These are phyloP conservation scores for Tricholauxania praeusta DNA, from an alignment of 2,888 invertebrate species.

Conservation along the genomic window DNA sequence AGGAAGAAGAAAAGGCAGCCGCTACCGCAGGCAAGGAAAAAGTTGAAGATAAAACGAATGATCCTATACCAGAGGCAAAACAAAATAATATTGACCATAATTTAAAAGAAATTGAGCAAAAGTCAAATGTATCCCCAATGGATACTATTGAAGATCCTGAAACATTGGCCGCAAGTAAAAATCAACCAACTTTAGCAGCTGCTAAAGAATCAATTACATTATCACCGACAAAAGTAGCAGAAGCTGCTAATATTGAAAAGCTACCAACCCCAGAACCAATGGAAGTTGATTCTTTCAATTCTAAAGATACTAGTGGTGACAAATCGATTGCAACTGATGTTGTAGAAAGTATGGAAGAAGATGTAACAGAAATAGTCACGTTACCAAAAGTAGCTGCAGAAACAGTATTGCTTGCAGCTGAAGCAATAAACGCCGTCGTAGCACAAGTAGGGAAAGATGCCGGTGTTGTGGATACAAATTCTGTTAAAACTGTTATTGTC, in stretches of 20 bases:
- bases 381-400: slow-evolving; percentile 38
- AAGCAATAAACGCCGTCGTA: slow-evolving; percentile 13
- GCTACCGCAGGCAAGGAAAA: slow-evolving; percentile 3
- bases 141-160: slow-evolving; percentile 45
- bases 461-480: slow-evolving; percentile 35
- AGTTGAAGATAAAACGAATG: slow-evolving; percentile 49
- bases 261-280: slow-evolving; percentile 61
- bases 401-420: slow-evolving; percentile 33
- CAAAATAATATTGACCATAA: slow-evolving; percentile 52
- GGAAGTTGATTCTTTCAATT: slow-evolving; percentile 61
- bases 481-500: slow-evolving; percentile 37
- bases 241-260: slow-evolving; percentile 41
- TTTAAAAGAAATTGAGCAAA: slow-evolving; percentile 29
- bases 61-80: slow-evolving; percentile 45
- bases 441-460: slow-evolving; percentile 39
- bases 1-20: slow-evolving; percentile 37
- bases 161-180: background rate
- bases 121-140: slow-evolving; percentile 32
- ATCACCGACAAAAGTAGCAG: slow-evolving; percentile 19
- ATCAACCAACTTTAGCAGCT: slow-evolving; percentile 10
- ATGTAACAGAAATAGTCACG: slow-evolving; percentile 18
- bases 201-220: slow-evolving; percentile 37
- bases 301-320: slow-evolving; percentile 46
- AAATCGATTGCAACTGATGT: slow-evolving; percentile 20
- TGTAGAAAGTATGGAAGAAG: slow-evolving; percentile 11